Conservation (phyloP, 2,113 vertebrate species). For the Columba livia region DNA sequence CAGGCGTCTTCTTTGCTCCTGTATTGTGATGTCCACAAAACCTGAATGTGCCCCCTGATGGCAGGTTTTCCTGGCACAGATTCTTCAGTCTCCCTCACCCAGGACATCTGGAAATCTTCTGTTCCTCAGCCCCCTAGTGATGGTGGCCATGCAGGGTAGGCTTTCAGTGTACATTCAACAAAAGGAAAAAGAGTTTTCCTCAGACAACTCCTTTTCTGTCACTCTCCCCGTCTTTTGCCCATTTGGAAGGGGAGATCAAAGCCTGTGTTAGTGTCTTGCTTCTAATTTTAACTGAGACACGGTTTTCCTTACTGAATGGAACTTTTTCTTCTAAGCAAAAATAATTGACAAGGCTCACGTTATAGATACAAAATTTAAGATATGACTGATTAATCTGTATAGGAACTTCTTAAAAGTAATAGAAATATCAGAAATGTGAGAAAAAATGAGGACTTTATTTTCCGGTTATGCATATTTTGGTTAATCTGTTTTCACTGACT, state of each 20-base stretch:
- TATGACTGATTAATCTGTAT: not conserved
- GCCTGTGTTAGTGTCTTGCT: not conserved
- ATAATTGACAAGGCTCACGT: not conserved
- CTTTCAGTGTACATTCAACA: not conserved
- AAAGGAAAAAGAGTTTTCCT: not conserved
- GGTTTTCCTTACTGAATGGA: not conserved
- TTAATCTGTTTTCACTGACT: not conserved
- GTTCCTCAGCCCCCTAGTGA: not conserved
- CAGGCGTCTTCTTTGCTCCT: not conserved
- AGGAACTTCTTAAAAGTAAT: not conserved
- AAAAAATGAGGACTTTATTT: not conserved
- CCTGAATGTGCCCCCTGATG: not conserved
- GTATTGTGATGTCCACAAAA: not conserved
- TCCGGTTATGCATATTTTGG: not conserved
- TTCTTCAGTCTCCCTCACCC: not conserved
- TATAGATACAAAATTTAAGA: not conserved
- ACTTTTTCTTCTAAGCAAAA: not conserved
- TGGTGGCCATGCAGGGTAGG: too few species aligned
- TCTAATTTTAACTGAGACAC: not conserved
- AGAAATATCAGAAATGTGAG: not conserved
- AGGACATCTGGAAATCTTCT: not conserved
- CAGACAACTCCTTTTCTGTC: not conserved
- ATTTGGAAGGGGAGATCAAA: not conserved
- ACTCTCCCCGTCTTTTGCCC: not conserved
- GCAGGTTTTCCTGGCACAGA: not conserved